A percentile compares a stretch with the other conserved stretches of the same genome.
phyloP scores from a whole-genome alignment of 2,888 invertebrate genomes.

The Torymus auratus region DNA sequence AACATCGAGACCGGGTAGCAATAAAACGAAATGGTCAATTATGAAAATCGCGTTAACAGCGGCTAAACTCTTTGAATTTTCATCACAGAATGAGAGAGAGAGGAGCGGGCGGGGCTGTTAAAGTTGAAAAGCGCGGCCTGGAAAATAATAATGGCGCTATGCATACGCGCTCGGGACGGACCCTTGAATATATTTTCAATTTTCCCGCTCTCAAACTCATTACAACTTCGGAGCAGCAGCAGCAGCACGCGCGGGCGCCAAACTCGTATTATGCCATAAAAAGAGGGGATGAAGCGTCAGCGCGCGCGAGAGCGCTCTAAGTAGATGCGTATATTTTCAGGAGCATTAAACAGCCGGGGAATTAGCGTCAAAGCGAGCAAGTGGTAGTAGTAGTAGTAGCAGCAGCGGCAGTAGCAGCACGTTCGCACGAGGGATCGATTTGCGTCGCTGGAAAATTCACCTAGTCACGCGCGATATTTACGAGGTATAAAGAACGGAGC shows the following conservation, averaged over 20 bases:
- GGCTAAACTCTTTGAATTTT: too few relatives aligned
- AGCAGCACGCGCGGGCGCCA: neutral
- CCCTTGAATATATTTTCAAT: conserved; percentile 45
- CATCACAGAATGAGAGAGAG: too few relatives aligned
- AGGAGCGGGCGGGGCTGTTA: too few relatives aligned
- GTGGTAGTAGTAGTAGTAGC: too few relatives aligned
- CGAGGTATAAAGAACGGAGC: neutral
- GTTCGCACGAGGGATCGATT: conserved; percentile 7
- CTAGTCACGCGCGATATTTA: neutral
- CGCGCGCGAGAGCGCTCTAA: neutral
- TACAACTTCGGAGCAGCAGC: conserved; percentile 24
- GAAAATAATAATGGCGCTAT: conserved; percentile 10
- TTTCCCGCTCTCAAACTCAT: conserved; percentile 28
- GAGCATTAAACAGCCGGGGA: conserved; percentile 33
- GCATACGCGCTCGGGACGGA: neutral
- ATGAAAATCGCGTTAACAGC: too few relatives aligned
- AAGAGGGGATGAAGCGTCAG: conserved; percentile 4
- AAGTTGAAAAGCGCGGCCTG: neutral
- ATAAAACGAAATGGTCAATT: too few relatives aligned
- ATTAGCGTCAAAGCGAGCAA: conserved; percentile 27
- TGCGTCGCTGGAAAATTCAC: conserved; percentile 14
- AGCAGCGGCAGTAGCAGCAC: too few relatives aligned
- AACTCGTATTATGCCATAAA: conserved; percentile 34
- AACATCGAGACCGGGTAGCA: too few relatives aligned
- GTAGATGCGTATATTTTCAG: conserved; percentile 22